Evolutionary conservation across 2,888 invertebrate species (phyloP), one percentile per base, ranked within the genome.

Genomic region (Apomyelois bistriatella): DNA sequence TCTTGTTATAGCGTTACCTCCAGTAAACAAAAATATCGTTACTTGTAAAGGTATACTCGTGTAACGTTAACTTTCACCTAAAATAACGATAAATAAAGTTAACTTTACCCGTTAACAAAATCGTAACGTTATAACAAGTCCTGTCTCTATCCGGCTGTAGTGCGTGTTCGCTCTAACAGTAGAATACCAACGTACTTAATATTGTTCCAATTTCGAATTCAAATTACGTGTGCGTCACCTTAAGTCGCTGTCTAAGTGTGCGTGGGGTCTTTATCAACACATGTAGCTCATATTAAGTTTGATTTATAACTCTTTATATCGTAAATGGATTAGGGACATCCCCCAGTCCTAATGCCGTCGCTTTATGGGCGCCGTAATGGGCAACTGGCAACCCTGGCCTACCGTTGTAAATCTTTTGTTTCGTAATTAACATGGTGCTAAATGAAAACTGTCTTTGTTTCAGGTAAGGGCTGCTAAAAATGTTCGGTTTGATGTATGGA

Each of bases 271-370:
- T 87, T 89, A 89, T 88, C 85, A 88, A 81, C 89, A 89, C 87
- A 85, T 89, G 89, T 86, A 88, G 76, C 79, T 76, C 77, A 86
- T 86, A 89, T 89, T 88, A 90, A 85, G 80, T 87, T 87, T 90
- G 90, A 90, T 90, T 89, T 90, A 90, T 87, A 85, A 81, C 82
- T 82, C 82, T 88, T 78, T 89, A 88, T 89, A 89, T 90, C 84
- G 87, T 86, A 88, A 90, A 90, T 85, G 90, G 88, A 89, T 90
- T 90, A 88, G 84, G 87, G 86, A 79, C 77, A 60, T 70, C 74
- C 78, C 74, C 72, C 65, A 72, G 69, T 60, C 64, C 70, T 79
- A 76, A 79, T 78, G 77, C 73, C 72, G 66, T 65, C 78, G 71
- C 76, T 84, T 81, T 82, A 82, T 82, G 81, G 77, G 75, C 66